Evolutionary conservation across 2,888 invertebrate species (phyloP).

Genomic region (Drosophila nr. fundita): DNA sequence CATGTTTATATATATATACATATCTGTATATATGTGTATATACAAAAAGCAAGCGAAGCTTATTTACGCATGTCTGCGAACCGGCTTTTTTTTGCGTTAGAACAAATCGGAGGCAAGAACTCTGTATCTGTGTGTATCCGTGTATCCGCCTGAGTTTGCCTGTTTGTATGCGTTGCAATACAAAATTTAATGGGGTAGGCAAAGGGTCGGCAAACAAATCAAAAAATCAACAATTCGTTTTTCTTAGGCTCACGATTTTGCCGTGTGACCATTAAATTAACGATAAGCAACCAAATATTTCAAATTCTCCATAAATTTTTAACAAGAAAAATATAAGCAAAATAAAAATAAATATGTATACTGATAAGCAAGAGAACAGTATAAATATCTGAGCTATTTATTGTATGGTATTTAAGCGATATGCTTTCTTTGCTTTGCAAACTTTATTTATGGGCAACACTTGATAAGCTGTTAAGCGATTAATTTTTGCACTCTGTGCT

Average conservation of each 20-base stretch:
- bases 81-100: conserved; percentile 73
- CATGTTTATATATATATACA: neutral
- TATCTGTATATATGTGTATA: conserved; percentile 2
- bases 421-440: conserved; percentile 17
- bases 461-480: conserved; percentile 8
- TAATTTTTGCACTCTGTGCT: neutral
- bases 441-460: conserved; percentile 21
- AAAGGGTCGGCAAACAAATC: conserved; percentile 50
- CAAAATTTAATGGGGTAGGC: conserved; percentile 83
- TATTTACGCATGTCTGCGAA: conserved; percentile 75
- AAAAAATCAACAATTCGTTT: conserved; percentile 4
- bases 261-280: conserved; percentile 37
- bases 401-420: neutral
- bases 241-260: conserved; percentile 28
- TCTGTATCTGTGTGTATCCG: conserved; percentile 49
- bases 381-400: conserved; percentile 31
- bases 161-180: conserved; percentile 57
- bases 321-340: neutral
- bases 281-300: conserved; percentile 45
- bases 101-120: conserved; percentile 23
- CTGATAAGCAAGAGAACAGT: conserved; percentile 40
- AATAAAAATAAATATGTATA: conserved; percentile 3
- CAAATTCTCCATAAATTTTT: neutral
- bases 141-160: neutral
- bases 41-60: conserved; percentile 24